Evolutionary conservation across 2,113 vertebrate species (phyloP), one percentile per base, ranked within the genome.

Genomic region (Poeciliopsis retropinna): DNA sequence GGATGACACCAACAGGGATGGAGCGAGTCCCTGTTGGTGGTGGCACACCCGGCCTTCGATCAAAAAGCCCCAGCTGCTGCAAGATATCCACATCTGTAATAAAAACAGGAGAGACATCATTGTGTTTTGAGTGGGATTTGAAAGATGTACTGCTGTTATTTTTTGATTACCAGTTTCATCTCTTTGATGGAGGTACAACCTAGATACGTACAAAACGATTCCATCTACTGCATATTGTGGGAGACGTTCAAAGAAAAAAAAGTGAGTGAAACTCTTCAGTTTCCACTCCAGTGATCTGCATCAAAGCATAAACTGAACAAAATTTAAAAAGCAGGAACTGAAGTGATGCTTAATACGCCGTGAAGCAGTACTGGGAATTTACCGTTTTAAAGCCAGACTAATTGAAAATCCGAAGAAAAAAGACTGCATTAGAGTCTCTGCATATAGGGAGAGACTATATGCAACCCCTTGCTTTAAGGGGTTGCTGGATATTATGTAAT

Each of bases 31-130:
- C 92, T 0, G 94, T 91, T 30, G 91, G 85, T 81, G 93, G 69
- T 0, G 84, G 75, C 14, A 64, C 79, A 0, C 80, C 93, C 1
- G 89, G 69, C 88, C 94, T 95, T 67, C 93, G 95, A 83, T 94
- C 95, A 81, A 93, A 91, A 85, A 99, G 95, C 78, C 97, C 97
- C 86, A 99, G 93, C 90, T 90, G 94, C 88, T 97, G 96, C 85
- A 99, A 96, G 86, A 99, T 91, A 32, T 99, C 97, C 93, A 97
- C 97, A 97, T 97, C 98, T 99, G 91, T 51, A 92, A 85, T 78
- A 85, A 57, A 77, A 79, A 88, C n/a, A 87, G 32, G 9, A 61
- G 64, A 78, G 34, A 85, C 62, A 57, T 73, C 57, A 79, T 29
- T 27, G 7, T 75, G 10, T 60, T 28, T 27, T 39, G 12, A 12